phyloP scores from a whole-genome alignment of 2,113 vertebrate species.

The Etia nguti region DNA sequence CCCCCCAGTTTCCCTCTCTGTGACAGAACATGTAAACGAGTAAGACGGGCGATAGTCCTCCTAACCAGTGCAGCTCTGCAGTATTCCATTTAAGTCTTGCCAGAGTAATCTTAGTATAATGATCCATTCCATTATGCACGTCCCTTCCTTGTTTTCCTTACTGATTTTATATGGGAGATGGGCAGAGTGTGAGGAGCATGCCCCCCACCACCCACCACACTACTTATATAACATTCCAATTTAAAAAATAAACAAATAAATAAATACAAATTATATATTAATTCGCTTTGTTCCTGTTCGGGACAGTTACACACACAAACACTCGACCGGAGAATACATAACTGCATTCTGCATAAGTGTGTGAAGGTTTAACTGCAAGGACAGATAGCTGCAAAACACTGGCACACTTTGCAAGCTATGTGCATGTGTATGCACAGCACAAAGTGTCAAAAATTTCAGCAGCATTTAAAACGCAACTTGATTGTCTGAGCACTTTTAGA shows the following conservation, averaged over 20 bases:
- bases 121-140: neutral
- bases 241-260: neutral
- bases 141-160: neutral
- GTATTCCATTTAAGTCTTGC: neutral
- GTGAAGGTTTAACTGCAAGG: neutral
- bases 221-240: neutral
- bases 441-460: neutral
- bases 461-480: neutral
- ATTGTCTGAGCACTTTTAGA: neutral
- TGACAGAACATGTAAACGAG: neutral
- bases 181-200: neutral
- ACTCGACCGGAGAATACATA: neutral
- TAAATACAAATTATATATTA: neutral
- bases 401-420: neutral
- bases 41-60: neutral
- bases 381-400: neutral
- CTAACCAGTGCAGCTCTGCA: neutral
- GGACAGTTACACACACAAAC: neutral
- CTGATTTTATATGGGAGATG: neutral
- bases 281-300: neutral
- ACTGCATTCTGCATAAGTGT: neutral
- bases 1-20: neutral
- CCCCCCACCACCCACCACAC: neutral
- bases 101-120: neutral
- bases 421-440: neutral